Base-by-base conservation (phyloP, 2,797 vertebrate genomes). In the Liasis olivaceus region DNA sequence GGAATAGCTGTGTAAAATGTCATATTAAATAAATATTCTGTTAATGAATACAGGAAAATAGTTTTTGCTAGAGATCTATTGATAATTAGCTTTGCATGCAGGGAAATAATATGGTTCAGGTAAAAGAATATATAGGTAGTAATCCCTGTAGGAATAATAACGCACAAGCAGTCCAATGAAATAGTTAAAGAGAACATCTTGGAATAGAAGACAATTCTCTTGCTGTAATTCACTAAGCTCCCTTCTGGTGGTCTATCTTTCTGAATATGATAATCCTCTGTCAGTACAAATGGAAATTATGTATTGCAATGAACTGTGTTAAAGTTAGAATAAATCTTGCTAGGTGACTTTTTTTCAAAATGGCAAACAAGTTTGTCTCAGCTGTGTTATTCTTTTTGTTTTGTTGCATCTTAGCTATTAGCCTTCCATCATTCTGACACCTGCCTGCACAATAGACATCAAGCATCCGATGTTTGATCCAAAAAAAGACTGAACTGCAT, bases 231-330 rank as follows among this genome's bases (percentile, higher is more conserved):
- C 89, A 90, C 85, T 85, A 92, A 88, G 89, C 85, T 64, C 51
- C 60, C 64, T 87, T 89, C 60, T 93, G 81, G 64, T 87, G 85
- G 5, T 81, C 15, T 85, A 13, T 86, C 42, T 93, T 63, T 90
- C n/a, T 92, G 51, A 60, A 60, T 91, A 91, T 59, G 85, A 88
- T 93, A 91, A 93, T 91, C 89, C 51, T 66, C 89, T 85, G 51
- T 81, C 86, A 91, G 86, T 91, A 91, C 66, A 93, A 91, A 88
- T 91, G 92, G 85, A 91, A 93, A 93, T 93, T 66, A 91, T 62
- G 84, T 88, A 28, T 90, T 90, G 58, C 62, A 92, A n/a, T 56
- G 15, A 56, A 59, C 51, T 59, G 69, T 58, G 66, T 84, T 93
- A 63, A 58, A 93, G 42, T 58, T 64, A 88, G 89, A 84, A 51